These are phyloP conservation scores for Chloropsis hardwickii DNA, from an alignment of 2,113 vertebrate genomes.

Conservation along the genomic window DNA sequence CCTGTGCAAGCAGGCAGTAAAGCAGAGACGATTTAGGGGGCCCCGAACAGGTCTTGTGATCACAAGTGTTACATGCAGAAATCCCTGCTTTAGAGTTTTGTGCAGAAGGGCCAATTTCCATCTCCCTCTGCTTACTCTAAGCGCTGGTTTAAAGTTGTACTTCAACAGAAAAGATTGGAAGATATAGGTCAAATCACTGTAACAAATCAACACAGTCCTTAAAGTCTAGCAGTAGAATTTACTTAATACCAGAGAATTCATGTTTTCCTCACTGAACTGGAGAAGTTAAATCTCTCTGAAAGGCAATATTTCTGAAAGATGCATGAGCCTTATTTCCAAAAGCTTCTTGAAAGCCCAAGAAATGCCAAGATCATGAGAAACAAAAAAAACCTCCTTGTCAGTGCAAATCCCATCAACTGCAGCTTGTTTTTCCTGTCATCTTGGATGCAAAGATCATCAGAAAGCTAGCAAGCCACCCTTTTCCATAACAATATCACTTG, in stretches of 20 bases:
- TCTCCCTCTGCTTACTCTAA: not conserved
- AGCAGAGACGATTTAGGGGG: not conserved
- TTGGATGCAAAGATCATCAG: not conserved
- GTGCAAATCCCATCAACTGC: not conserved
- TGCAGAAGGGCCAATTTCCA: not conserved
- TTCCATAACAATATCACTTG: not conserved
- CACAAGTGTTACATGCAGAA: not conserved
- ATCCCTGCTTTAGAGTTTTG: not conserved
- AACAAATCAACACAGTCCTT: not conserved
- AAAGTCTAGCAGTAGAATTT: not conserved
- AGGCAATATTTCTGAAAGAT: not conserved
- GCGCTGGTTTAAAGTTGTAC: not conserved
- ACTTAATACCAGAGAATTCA: not conserved
- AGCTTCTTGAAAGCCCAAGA: not conserved
- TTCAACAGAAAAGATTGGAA: not conserved
- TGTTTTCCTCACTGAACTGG: not conserved
- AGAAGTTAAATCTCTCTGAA: not conserved
- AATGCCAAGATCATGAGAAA: not conserved
- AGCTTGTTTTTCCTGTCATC: constrained; percentile 4
- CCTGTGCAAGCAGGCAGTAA: not conserved
- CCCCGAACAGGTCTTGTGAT: not conserved
- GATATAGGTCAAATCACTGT: not conserved
- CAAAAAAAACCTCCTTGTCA: not conserved
- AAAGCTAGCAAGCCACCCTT: not conserved
- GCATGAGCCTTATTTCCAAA: not conserved